Evolutionary conservation across 1,140 invertebrate species (phyloP).

Genomic region (fruit fly (Drosophila melanogaster)): Release_6_plus_ISO1_MT NT_033777.3:30928501-30929000

Average conservation of each 20-base stretch:
- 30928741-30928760: conserved; percentile 57
- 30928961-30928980: conserved; percentile 46
- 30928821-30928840: conserved; percentile 83
- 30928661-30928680: conserved; percentile 79
- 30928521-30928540: conserved; percentile 67
- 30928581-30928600: conserved; percentile 80
- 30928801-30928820: conserved; percentile 66
- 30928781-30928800: conserved; percentile 75
- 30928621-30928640: conserved; percentile 59
- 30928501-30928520: conserved; percentile 56
- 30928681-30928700: conserved; percentile 80
- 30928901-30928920: conserved; percentile 17
- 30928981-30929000: conserved; percentile 16
- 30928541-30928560: conserved; percentile 43
- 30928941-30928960: conserved; percentile 82
- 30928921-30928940: conserved; percentile 82
- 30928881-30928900: conserved; percentile 50
- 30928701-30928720: conserved; percentile 25
- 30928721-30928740: not conserved
- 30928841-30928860: conserved; percentile 83
- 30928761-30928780: conserved; percentile 83
- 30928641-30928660: conserved; percentile 4
- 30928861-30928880: conserved; percentile 53
- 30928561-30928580: conserved; percentile 46
- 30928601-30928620: conserved; percentile 84